Evolutionary conservation across 2,797 vertebrate genomes (phyloP), one percentile per base, ranked within the genome.

Genomic region (Vespertilio murinus): DNA sequence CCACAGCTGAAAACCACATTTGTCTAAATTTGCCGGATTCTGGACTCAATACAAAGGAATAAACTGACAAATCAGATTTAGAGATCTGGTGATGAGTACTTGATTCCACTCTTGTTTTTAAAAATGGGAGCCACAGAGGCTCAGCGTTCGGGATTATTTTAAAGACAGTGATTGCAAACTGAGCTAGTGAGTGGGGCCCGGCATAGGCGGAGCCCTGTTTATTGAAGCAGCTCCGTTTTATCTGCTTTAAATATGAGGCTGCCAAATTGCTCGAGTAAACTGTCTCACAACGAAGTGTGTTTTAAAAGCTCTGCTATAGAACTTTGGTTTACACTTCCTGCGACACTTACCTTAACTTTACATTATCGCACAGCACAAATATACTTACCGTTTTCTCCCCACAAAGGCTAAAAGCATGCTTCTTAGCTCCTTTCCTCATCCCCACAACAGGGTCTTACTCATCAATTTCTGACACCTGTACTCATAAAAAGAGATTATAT

Each of bases 141-240:
- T 30, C 42, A 4, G 59, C 4, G 16, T 14, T 59, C 18, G 33
- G 8, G 65, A 64, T 56, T n/a, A 67, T 33, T 22, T n/a, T n/a
- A 74, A 23, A 56, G 28, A 11, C 8, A 13, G 10, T 49, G 10
- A 11, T 25, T 61, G n/a, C 61, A 8, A 13, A 35, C 13, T 30
- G 35, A 30, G 23, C 30, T 13, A 0, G 22, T 25, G 23, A 0
- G 7, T 6, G 22, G 45, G 6, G 17, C 25, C 28, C 49, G 23
- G 11, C 35, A 16, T 5, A 0, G 0, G 23, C 3, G 6, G 12
- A 2, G 6, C 4, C 1, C 1, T 9, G 11, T 10, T 9, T 11
- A 20, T 0, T 3, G 33, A 5, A 78, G 38, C 6, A 33, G 4
- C 17, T 6, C 20, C 11, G 1, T 45, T 74, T 67, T 12, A 16